Evolutionary conservation across 2,113 vertebrate genomes (phyloP).

Genomic region (Pandion haliaetus): DNA sequence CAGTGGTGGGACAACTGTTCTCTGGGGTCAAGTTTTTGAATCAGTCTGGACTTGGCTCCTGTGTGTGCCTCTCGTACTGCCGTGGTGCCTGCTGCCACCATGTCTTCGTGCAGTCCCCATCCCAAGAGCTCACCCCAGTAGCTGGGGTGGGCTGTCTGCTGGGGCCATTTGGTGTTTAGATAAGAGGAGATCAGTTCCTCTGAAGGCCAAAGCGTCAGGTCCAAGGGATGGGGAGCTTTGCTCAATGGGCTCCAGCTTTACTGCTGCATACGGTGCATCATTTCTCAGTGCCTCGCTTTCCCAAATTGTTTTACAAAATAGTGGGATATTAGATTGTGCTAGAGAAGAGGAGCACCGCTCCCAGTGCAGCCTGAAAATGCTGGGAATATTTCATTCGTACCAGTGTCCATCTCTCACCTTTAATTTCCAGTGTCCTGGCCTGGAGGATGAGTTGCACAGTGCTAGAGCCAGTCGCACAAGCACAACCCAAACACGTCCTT

Average conservation of each 20-base stretch:
- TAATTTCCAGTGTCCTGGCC: background rate
- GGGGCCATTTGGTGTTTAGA: background rate
- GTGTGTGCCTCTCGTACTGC: conserved; percentile 1
- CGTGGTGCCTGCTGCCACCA: background rate
- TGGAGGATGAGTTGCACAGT: background rate
- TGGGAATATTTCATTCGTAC: background rate
- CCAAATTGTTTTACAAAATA: background rate
- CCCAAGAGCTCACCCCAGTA: background rate
- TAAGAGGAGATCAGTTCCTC: background rate
- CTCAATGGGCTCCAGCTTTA: background rate
- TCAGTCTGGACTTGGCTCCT: background rate
- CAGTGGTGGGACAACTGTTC: background rate
- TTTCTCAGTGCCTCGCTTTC: conserved; percentile 27
- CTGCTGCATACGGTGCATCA: background rate
- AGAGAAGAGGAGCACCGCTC: background rate
- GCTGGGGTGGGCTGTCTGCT: background rate
- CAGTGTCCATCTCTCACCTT: background rate
- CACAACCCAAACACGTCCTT: background rate
- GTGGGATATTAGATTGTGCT: background rate
- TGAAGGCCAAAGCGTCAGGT: background rate
- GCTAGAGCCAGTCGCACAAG: background rate
- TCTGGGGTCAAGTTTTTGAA: background rate
- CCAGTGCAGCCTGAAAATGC: background rate
- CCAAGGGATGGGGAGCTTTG: background rate
- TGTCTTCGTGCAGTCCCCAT: background rate